phyloP scores from a whole-genome alignment of 2,797 vertebrate species.

The Phrynocephalus forsythii region DNA sequence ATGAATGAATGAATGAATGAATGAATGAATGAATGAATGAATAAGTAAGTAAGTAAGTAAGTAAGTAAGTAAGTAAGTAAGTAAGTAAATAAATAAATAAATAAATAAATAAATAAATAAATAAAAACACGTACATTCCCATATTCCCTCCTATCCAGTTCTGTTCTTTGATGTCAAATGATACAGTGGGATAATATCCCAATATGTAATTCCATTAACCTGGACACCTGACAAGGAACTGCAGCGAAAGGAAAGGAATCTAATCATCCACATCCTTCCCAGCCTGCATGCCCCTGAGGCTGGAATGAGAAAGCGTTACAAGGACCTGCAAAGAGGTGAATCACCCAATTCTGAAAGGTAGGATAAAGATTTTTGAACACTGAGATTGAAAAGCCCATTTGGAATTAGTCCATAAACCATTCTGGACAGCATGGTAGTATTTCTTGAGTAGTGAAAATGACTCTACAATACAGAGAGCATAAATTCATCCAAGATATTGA shows the following conservation, averaged over 20 bases:
- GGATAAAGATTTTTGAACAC: background rate
- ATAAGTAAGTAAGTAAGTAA: too few species aligned
- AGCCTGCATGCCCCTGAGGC: background rate
- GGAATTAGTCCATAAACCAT: slow-evolving; percentile 20
- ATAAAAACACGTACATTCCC: too few species aligned
- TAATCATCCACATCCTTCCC: background rate
- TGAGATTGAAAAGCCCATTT: slow-evolving; percentile 1
- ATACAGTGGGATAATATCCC: background rate
- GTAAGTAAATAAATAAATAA: too few species aligned
- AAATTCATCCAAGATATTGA: slow-evolving; percentile 22
- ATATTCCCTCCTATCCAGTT: too few species aligned
- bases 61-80: too few species aligned
- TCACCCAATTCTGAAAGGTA: background rate
- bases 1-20: too few species aligned
- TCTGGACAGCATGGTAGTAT: background rate
- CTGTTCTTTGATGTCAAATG: too few species aligned
- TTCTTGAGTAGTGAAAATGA: slow-evolving; percentile 8
- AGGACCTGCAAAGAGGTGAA: background rate
- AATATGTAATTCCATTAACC: background rate
- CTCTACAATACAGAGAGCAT: background rate
- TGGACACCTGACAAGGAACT: background rate
- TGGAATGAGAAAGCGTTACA: background rate
- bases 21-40: too few species aligned
- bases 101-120: too few species aligned
- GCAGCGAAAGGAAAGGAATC: background rate